These are phyloP conservation scores for Sminthopsis crassicaudata DNA, from an alignment of 2,113 vertebrate genomes.

Conservation along the genomic window DNA sequence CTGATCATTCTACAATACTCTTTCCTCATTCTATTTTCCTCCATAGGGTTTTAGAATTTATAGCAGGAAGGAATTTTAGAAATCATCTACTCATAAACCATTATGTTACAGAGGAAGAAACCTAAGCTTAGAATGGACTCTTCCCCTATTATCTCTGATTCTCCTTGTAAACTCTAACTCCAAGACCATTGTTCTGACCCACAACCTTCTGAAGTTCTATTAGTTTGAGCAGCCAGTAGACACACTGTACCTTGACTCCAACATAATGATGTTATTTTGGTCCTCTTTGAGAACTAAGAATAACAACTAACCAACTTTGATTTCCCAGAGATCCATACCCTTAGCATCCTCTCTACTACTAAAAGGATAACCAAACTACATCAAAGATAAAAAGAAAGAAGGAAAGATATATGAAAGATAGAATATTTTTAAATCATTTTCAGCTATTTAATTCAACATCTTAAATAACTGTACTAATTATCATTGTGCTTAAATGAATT, in stretches of 20 bases:
- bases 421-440: background rate
- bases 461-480: background rate
- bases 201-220: background rate
- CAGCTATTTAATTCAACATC: background rate
- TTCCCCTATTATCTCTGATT: background rate
- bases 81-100: background rate
- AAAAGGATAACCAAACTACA: background rate
- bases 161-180: background rate
- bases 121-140: background rate
- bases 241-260: background rate
- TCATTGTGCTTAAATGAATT: background rate
- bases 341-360: background rate
- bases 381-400: constrained; percentile 25
- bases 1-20: background rate
- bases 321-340: background rate
- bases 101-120: background rate
- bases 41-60: background rate
- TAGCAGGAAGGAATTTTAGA: background rate
- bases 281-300: background rate
- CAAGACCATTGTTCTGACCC: background rate
- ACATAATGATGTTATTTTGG: background rate
- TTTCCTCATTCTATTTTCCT: background rate
- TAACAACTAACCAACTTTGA: background rate
- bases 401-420: background rate
- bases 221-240: background rate